Conservation (phyloP, 2,113 vertebrate genomes). For the Heliornis fulica region DNA sequence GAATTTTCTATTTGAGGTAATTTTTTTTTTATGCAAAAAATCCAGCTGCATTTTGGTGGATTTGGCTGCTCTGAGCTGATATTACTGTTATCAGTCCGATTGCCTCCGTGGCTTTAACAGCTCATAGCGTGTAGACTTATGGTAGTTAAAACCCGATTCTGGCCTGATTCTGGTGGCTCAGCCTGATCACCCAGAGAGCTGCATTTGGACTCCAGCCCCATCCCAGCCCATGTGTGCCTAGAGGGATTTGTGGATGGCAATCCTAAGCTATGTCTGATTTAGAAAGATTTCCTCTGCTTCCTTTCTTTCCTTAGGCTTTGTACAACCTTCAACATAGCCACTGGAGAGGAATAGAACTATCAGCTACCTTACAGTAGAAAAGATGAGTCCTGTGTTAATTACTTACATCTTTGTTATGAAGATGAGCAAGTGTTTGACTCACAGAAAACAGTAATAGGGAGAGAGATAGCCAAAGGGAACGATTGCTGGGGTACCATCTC, state of each 20-base stretch:
- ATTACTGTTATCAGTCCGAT: not conserved
- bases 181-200: not conserved
- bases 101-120: not conserved
- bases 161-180: accelerated
- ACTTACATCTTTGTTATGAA: not conserved
- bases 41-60: not conserved
- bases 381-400: not conserved
- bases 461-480: not conserved
- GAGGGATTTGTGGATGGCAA: not conserved
- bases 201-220: not conserved
- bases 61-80: not conserved
- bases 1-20: not conserved
- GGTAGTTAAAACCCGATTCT: not conserved
- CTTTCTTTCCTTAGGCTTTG: not conserved
- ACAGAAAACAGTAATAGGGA: not conserved
- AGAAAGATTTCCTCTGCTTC: not conserved
- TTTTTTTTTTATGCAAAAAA: not conserved
- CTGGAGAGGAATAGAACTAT: no score
- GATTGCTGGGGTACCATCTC: not conserved
- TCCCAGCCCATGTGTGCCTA: not conserved
- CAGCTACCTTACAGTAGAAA: not conserved
- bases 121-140: not conserved
- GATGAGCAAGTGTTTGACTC: not conserved
- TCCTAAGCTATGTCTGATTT: not conserved
- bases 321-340: not conserved